A percentile compares a stretch with the other conserved stretches of the same genome.
phyloP scores from a whole-genome alignment of 2,113 vertebrate genomes.

The Jacana jacana region DNA sequence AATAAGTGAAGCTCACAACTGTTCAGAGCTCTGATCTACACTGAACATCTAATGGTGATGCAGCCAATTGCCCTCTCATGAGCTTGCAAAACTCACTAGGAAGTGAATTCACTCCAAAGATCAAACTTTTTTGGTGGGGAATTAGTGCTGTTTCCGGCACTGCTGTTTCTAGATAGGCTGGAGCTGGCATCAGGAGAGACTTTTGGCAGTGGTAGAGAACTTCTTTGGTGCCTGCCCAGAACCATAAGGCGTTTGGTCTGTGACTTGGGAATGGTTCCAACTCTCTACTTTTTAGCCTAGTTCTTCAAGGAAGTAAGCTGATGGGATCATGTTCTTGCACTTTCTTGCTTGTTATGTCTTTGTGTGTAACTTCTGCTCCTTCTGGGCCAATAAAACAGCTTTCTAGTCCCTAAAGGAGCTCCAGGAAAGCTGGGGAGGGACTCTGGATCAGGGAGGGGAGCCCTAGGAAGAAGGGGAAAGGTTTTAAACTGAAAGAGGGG shows the following conservation, averaged over 20 bases:
- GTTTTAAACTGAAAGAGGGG: background rate
- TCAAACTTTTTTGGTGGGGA: background rate
- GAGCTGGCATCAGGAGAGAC: background rate
- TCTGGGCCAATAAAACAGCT: background rate
- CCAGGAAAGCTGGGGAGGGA: background rate
- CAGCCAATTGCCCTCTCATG: background rate
- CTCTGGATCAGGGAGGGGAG: background rate
- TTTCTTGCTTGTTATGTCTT: fast-evolving
- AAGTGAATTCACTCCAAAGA: background rate
- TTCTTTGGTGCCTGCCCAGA: background rate
- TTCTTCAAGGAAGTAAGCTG: background rate
- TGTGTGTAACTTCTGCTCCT: background rate
- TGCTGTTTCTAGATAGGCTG: background rate
- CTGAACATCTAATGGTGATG: background rate
- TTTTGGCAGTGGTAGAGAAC: background rate
- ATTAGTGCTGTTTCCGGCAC: background rate
- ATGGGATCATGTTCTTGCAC: background rate
- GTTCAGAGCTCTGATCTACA: background rate
- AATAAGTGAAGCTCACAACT: background rate
- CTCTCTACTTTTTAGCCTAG: background rate
- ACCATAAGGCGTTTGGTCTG: background rate
- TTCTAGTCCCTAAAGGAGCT: background rate
- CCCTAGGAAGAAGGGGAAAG: background rate
- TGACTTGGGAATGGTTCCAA: background rate
- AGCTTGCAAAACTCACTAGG: background rate